Evolutionary conservation across 2,797 vertebrate genomes (phyloP).

Genomic region (Sylvia borin): DNA sequence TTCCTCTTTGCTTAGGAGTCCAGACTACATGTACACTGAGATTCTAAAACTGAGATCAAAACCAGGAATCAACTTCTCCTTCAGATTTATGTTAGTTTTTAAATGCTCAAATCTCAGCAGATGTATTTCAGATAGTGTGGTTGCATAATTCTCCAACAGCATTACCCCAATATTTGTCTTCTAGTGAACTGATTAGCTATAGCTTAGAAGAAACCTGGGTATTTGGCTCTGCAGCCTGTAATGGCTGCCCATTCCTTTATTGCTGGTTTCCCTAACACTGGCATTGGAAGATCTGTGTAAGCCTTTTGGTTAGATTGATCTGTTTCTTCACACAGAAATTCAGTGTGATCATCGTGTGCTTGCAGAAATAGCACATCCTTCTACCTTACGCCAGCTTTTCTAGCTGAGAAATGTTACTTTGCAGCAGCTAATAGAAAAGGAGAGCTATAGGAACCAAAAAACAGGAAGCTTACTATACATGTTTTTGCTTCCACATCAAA

Average conservation of each 20-base stretch:
- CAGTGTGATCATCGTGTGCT: background rate
- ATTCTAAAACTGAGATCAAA: background rate
- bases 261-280: background rate
- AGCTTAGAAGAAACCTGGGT: background rate
- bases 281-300: background rate
- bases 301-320: background rate
- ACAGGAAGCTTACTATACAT: background rate
- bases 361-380: background rate
- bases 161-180: background rate
- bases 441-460: background rate
- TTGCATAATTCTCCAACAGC: background rate
- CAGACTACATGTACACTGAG: background rate
- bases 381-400: background rate
- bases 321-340: background rate
- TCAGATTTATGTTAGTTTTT: background rate
- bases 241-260: background rate
- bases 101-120: background rate
- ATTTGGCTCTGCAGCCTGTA: background rate
- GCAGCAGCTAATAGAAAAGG: background rate
- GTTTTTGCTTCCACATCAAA: background rate
- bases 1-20: background rate
- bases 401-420: background rate
- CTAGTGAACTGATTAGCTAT: background rate
- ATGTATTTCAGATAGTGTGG: background rate
- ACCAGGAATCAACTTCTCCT: background rate